These are phyloP conservation scores for Standfussiana lucernea DNA, from an alignment of 2,888 invertebrate genomes.

Conservation along the genomic window DNA sequence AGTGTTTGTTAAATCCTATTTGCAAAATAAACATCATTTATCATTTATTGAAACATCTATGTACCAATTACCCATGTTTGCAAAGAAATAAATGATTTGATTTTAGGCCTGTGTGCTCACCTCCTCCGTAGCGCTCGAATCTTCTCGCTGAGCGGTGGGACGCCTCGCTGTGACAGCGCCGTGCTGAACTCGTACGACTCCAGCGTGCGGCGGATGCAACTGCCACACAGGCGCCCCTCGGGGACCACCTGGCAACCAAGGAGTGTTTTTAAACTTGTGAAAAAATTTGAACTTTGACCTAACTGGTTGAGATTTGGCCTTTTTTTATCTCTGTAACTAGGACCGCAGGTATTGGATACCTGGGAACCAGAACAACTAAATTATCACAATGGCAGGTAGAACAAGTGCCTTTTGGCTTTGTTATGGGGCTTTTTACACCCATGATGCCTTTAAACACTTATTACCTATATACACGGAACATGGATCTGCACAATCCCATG, in stretches of 20 bases:
- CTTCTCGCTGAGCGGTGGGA: slow-evolving; percentile 85
- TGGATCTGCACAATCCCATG: not conserved
- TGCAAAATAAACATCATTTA: too few relatives aligned
- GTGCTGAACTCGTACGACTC: slow-evolving; percentile 84
- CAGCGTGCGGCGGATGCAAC: slow-evolving; percentile 80
- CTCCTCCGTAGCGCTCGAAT: slow-evolving; percentile 82
- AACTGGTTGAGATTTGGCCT: too few relatives aligned
- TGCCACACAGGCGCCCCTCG: slow-evolving; percentile 80
- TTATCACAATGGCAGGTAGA: too few relatives aligned
- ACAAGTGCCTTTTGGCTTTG: not conserved
- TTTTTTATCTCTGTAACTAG: not conserved
- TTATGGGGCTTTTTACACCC: not conserved
- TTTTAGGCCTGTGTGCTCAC: too few relatives aligned
- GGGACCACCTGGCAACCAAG: slow-evolving; percentile 79
- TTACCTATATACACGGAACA: too few relatives aligned
- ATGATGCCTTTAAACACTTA: not conserved
- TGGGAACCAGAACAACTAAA: not conserved
- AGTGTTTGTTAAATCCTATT: too few relatives aligned
- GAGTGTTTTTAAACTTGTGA: too few relatives aligned
- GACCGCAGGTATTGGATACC: too few relatives aligned
- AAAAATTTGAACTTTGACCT: not conserved
- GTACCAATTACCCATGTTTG: too few relatives aligned
- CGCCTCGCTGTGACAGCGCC: slow-evolving; percentile 73
- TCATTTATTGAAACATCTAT: too few relatives aligned
- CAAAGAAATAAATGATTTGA: too few relatives aligned